Conservation (phyloP, 1,140 invertebrate genomes). For the Olivierus martensii region DNA sequence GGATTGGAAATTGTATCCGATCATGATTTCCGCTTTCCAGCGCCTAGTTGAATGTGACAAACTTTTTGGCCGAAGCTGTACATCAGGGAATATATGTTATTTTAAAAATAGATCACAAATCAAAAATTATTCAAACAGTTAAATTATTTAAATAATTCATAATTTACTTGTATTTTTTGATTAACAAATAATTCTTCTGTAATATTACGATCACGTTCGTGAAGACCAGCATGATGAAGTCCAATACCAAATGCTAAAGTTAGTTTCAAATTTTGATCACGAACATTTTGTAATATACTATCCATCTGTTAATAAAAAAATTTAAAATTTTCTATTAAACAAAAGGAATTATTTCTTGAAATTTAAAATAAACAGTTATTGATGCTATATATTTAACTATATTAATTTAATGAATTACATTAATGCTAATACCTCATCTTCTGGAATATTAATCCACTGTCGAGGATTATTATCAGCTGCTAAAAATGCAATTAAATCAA, state of each 20-base stretch:
- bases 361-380: too few relatives aligned
- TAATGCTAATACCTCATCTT: slow-evolving; percentile 54
- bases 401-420: not conserved
- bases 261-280: slow-evolving; percentile 83
- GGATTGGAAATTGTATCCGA: too few relatives aligned
- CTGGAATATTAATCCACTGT: slow-evolving; percentile 84
- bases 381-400: too few relatives aligned
- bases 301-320: slow-evolving; percentile 26
- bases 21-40: too few relatives aligned
- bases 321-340: too few relatives aligned
- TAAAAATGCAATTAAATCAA: slow-evolving; percentile 89
- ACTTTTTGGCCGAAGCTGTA: too few relatives aligned
- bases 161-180: slow-evolving; percentile 80
- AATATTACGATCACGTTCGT: slow-evolving; percentile 75
- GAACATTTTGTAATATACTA: slow-evolving; percentile 40
- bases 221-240: slow-evolving; percentile 91
- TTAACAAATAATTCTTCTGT: slow-evolving; percentile 94
- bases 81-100: too few relatives aligned
- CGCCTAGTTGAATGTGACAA: too few relatives aligned
- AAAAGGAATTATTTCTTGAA: too few relatives aligned
- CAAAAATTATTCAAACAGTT: too few relatives aligned
- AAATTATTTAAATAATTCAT: not conserved
- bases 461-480: slow-evolving; percentile 84
- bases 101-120: too few relatives aligned
- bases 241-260: slow-evolving; percentile 95